Percentiles rank a stretch among this genome's conserved stretches.
These are phyloP conservation scores for Lophotis ruficrista DNA, from an alignment of 2,113 vertebrate genomes.

Conservation along the genomic window DNA sequence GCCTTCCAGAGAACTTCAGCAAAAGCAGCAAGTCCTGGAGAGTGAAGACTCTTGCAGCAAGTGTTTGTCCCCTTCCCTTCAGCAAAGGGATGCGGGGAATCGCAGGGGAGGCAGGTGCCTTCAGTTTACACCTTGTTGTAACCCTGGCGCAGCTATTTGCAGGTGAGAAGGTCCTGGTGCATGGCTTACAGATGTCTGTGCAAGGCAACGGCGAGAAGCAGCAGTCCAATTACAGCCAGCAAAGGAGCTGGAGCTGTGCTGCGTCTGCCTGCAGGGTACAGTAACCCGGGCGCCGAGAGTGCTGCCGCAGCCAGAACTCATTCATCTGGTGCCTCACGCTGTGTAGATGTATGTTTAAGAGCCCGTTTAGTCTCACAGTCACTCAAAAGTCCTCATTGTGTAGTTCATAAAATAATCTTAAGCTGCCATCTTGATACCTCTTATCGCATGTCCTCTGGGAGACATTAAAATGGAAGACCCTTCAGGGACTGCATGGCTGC, in stretches of 20 bases:
- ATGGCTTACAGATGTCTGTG: background rate
- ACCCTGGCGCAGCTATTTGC: background rate
- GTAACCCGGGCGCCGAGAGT: fast-evolving
- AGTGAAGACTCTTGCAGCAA: background rate
- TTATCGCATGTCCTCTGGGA: background rate
- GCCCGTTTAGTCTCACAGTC: background rate
- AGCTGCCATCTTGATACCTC: background rate
- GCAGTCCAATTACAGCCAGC: background rate
- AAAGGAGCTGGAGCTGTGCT: background rate
- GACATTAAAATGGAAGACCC: background rate
- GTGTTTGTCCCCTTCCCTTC: background rate
- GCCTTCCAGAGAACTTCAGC: background rate
- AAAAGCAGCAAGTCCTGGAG: background rate
- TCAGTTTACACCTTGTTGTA: background rate
- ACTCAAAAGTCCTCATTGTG: background rate
- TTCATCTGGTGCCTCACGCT: background rate
- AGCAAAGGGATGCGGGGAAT: fast-evolving
- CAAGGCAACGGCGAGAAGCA: background rate
- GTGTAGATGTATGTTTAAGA: background rate
- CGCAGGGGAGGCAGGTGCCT: background rate
- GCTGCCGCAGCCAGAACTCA: background rate
- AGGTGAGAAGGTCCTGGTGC: background rate
- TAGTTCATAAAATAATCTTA: background rate
- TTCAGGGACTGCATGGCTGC: background rate
- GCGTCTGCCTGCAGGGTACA: background rate